Evolutionary conservation across 1,140 invertebrate genomes (phyloP).

Genomic region (Dysdera silvatica): DNA sequence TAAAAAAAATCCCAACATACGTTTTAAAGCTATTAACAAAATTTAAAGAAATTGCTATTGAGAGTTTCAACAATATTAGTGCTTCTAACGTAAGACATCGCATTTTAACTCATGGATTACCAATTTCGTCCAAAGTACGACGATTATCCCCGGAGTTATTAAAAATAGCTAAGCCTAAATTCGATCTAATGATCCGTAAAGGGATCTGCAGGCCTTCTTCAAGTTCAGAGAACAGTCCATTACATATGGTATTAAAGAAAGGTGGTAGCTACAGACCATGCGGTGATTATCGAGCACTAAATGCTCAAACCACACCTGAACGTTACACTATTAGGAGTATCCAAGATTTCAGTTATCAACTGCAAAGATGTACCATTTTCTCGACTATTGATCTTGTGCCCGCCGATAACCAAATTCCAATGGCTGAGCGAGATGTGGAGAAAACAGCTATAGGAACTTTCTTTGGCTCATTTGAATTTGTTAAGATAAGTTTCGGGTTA

Average conservation of each 20-base stretch:
- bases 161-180: too few species aligned
- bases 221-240: constrained; percentile 42
- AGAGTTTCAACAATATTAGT: too few species aligned
- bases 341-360: constrained; percentile 5
- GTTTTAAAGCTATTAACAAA: too few species aligned
- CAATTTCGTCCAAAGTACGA: too few species aligned
- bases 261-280: constrained; percentile 22
- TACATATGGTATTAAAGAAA: constrained; percentile 34
- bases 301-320: constrained; percentile 37
- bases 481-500: not conserved
- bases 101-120: too few species aligned
- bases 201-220: constrained; percentile 41
- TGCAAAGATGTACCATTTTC: not conserved
- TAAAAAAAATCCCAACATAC: too few species aligned
- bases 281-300: constrained; percentile 35
- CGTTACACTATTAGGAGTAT: constrained; percentile 41
- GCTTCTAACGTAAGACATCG: too few species aligned
- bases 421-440: not conserved
- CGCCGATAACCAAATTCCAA: not conserved
- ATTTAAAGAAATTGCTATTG: too few species aligned
- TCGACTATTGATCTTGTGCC: not conserved
- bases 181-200: constrained; percentile 29
- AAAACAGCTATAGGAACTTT: not conserved
- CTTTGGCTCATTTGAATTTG: not conserved
- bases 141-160: too few species aligned